Evolutionary conservation across 2,113 vertebrate genomes (phyloP).

Genomic region (Polyodon spathula): DNA sequence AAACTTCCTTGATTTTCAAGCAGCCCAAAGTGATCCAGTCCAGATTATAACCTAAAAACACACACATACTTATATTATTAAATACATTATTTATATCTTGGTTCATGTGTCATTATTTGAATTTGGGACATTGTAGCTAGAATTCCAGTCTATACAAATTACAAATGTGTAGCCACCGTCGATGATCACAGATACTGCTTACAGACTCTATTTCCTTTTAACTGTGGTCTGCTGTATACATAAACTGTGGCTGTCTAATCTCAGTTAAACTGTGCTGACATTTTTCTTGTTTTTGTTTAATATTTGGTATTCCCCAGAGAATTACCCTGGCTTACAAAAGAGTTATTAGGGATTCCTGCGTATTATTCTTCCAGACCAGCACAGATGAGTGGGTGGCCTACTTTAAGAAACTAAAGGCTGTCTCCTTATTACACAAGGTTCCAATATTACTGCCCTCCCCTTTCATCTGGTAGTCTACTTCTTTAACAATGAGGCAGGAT

Average conservation of each 20-base stretch:
- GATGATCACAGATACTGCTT: too few species aligned
- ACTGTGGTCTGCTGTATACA: background rate
- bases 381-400: constrained; percentile 1
- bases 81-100: too few species aligned
- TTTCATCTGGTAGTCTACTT: constrained; percentile 4
- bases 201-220: background rate
- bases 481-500: background rate
- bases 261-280: background rate
- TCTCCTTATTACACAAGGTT: background rate
- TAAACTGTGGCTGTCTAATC: background rate
- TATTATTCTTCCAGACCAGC: background rate
- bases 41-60: too few species aligned
- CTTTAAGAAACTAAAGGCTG: background rate
- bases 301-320: constrained; percentile 1
- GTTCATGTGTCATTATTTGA: too few species aligned
- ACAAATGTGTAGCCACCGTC: too few species aligned
- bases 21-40: too few species aligned
- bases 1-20: too few species aligned
- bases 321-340: background rate
- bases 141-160: too few species aligned
- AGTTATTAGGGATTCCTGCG: background rate
- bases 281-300: constrained; percentile 4
- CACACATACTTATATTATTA: too few species aligned
- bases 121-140: too few species aligned
- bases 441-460: background rate